Evolutionary conservation across 2,888 invertebrate species (phyloP).

Genomic region (Branchellion lobata): DNA sequence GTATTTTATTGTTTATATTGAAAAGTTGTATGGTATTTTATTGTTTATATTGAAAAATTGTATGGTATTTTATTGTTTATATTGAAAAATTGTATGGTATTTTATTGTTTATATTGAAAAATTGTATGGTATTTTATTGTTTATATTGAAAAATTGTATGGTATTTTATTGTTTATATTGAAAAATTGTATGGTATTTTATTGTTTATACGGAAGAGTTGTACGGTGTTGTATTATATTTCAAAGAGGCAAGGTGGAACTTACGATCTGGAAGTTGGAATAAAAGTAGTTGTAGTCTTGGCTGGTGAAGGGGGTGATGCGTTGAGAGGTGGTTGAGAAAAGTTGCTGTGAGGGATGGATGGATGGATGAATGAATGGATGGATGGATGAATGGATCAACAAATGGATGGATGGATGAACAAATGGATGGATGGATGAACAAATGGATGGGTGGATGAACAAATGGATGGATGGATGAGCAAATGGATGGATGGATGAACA

Average conservation of each 20-base stretch:
- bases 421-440: background rate
- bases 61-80: too few species aligned
- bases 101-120: too few species aligned
- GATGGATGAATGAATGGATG: background rate
- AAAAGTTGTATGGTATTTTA: too few species aligned
- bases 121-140: too few species aligned
- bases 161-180: too few species aligned
- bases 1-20: too few species aligned
- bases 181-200: too few species aligned
- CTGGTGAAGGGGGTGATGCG: constrained; percentile 1
- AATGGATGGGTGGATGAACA: background rate
- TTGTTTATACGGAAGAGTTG: too few species aligned
- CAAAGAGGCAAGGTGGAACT: background rate
- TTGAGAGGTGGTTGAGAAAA: constrained; percentile 28
- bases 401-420: background rate
- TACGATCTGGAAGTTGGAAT: background rate
- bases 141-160: too few species aligned
- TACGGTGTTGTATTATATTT: background rate
- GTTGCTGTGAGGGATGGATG: constrained; percentile 12
- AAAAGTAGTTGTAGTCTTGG: constrained; percentile 19
- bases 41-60: too few species aligned
- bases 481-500: background rate
- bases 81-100: too few species aligned
- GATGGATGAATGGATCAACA: background rate
- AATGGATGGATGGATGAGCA: background rate